Evolutionary conservation across 2,797 vertebrate genomes (phyloP).

Genomic region (Decapterus maruadsi): DNA sequence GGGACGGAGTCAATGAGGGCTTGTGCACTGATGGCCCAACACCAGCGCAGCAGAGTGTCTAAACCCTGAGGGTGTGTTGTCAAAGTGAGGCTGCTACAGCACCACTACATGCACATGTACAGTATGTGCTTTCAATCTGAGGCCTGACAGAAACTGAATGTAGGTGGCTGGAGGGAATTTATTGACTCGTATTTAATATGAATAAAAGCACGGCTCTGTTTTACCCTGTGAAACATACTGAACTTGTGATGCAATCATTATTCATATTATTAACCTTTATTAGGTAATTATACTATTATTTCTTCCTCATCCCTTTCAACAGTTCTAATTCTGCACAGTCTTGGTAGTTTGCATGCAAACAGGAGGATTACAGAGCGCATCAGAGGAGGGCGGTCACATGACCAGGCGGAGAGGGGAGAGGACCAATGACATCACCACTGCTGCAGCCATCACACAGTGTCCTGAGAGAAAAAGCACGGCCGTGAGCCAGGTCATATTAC

Average conservation of each 20-base stretch:
- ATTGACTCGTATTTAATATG: neutral
- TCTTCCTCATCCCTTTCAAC: neutral
- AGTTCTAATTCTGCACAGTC: neutral
- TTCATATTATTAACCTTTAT: neutral
- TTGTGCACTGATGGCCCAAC: slow-evolving; percentile 41
- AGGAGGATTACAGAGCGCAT: slow-evolving; percentile 25
- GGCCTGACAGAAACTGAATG: neutral
- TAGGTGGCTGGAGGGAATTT: neutral
- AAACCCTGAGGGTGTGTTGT: slow-evolving; percentile 14
- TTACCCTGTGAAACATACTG: neutral
- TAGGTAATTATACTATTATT: neutral
- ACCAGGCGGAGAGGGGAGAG: neutral
- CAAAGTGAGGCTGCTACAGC: slow-evolving; percentile 40
- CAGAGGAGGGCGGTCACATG: slow-evolving; percentile 12
- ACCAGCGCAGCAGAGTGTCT: neutral
- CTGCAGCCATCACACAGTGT: slow-evolving; percentile 26
- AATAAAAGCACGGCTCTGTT: neutral
- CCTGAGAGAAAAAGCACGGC: slow-evolving; percentile 10
- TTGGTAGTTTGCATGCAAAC: neutral
- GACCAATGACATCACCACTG: slow-evolving; percentile 57
- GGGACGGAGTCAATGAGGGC: slow-evolving; percentile 2
- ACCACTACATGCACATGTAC: neutral
- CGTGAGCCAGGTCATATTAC: slow-evolving; percentile 35
- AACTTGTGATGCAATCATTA: neutral
- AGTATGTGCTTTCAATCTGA: neutral